These are phyloP conservation scores for Plemyria rubiginata DNA, from an alignment of 2,888 invertebrate genomes.

Conservation along the genomic window DNA sequence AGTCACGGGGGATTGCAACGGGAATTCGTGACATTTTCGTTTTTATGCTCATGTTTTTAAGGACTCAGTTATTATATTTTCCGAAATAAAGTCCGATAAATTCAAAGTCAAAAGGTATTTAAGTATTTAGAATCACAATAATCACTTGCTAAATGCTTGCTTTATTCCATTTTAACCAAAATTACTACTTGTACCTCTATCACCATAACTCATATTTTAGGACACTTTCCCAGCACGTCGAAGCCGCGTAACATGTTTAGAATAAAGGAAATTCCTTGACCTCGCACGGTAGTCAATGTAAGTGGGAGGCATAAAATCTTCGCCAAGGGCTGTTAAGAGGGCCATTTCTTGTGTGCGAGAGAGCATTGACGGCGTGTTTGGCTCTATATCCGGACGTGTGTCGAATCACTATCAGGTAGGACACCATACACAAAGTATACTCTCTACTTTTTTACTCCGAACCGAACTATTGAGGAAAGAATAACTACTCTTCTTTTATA, in stretches of 20 bases:
- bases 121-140: too few species aligned
- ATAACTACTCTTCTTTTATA: too few species aligned
- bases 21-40: not conserved
- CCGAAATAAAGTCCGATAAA: too few species aligned
- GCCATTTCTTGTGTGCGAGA: constrained; percentile 74
- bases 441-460: too few species aligned
- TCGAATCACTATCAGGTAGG: constrained; percentile 54
- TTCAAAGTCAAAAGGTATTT: too few species aligned
- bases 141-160: too few species aligned
- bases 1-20: constrained; percentile 27
- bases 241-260: constrained; percentile 52
- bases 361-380: constrained; percentile 60
- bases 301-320: constrained; percentile 74
- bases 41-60: not conserved
- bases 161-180: too few species aligned
- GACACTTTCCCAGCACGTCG: not conserved
- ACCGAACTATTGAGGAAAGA: too few species aligned
- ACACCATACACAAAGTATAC: not conserved
- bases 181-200: too few species aligned
- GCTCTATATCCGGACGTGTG: constrained; percentile 64
- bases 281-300: constrained; percentile 72
- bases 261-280: constrained; percentile 63
- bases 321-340: constrained; percentile 70
- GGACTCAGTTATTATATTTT: not conserved
- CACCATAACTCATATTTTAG: too few species aligned